Conservation (phyloP, 2,797 vertebrate species). For the Acanthis flammea region DNA sequence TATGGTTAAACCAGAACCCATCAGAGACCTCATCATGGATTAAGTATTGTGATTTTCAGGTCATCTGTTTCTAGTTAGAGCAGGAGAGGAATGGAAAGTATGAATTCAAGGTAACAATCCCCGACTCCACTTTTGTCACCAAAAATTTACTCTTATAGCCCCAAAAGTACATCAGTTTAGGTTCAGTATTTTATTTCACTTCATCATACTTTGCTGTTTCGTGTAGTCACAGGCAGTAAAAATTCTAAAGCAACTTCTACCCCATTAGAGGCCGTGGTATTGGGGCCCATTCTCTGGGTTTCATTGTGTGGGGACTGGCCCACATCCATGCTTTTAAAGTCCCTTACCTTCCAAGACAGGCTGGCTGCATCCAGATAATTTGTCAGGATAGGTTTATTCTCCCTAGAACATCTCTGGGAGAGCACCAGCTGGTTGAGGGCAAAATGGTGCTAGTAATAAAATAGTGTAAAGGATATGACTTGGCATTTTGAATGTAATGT, state of each 20-base stretch:
- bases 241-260: not conserved
- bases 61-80: slow-evolving; percentile 13
- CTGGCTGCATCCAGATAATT: not conserved
- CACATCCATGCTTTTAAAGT: not conserved
- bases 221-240: not conserved
- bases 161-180: not conserved
- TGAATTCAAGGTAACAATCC: not conserved
- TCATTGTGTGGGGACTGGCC: not conserved
- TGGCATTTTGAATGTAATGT: not conserved
- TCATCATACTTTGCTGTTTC: not conserved
- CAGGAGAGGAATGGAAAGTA: not conserved
- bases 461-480: not conserved
- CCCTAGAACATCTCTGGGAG: not conserved
- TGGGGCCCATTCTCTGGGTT: not conserved
- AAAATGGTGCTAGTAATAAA: not conserved
- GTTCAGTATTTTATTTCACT: not conserved
- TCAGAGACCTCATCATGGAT: not conserved
- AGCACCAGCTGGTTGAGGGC: fast-evolving
- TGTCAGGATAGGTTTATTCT: not conserved
- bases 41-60: slow-evolving; percentile 9
- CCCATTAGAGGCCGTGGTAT: not conserved
- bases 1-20: slow-evolving; percentile 58
- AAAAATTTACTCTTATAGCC: not conserved
- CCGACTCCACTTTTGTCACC: not conserved
- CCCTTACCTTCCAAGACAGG: not conserved